These are phyloP conservation scores for Agrilus planipennis DNA, from an alignment of 1,140 invertebrate genomes.

Conservation along the genomic window DNA sequence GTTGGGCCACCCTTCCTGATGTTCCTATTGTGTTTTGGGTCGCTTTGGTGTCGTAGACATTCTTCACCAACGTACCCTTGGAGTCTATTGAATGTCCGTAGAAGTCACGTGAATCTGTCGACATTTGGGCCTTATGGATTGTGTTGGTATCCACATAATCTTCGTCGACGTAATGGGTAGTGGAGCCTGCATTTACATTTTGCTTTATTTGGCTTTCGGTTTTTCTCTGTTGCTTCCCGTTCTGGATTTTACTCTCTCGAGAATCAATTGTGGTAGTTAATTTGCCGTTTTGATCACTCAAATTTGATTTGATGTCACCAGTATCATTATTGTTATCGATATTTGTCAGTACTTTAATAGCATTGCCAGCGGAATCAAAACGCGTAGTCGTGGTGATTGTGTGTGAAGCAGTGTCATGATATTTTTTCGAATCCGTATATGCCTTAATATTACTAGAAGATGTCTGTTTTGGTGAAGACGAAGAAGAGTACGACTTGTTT, in stretches of 20 bases:
- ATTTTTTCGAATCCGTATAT: conserved; percentile 24
- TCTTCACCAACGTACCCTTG: conserved; percentile 19
- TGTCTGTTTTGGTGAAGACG: conserved; percentile 20
- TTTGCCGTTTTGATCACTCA: too few relatives aligned
- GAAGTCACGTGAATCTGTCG: conserved; percentile 24
- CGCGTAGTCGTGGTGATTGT: conserved; percentile 24
- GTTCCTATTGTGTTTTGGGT: conserved; percentile 28
- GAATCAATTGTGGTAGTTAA: too few relatives aligned
- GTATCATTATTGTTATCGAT: conserved; percentile 16
- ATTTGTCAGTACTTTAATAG: conserved; percentile 23
- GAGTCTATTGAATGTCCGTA: conserved; percentile 25
- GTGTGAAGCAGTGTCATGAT: conserved; percentile 17
- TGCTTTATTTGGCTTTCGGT: too few relatives aligned
- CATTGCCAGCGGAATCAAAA: conserved; percentile 29
- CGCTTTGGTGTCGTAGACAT: conserved; percentile 26
- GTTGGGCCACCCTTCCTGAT: conserved; percentile 21
- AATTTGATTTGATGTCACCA: not conserved
- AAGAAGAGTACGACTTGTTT: conserved; percentile 17
- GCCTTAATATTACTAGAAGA: conserved; percentile 27
- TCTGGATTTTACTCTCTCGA: not conserved
- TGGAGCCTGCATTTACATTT: too few relatives aligned
- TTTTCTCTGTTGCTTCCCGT: not conserved
- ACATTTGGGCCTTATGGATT: too few relatives aligned
- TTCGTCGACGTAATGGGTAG: too few relatives aligned
- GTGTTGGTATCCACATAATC: too few relatives aligned